Evolutionary conservation across 92 coral and sea anemone genomes (phyloP), one percentile per base, ranked within the genome.

Genomic region (Muricea muricata): DNA sequence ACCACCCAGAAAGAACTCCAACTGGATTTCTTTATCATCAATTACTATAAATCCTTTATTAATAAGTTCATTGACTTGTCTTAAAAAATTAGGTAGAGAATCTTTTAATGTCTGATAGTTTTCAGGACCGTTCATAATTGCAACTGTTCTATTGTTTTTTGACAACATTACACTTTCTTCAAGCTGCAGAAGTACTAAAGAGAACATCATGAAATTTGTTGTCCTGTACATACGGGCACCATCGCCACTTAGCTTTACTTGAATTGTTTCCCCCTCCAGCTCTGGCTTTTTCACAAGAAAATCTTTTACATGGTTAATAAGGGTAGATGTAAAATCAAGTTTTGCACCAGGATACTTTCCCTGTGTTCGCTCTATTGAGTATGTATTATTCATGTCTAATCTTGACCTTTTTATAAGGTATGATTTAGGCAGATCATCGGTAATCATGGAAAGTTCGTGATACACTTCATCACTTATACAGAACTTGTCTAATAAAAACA

Each of bases 161-260:
- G 91, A 73, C 23, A 86, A 88, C 91, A 84, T 88, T 6, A 84
- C 91, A 67, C 56, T 63, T 33, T 85, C 92, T 18, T 77, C 45
- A n/a, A n/a, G n/a, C 40, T 71, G 86, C 39, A 69, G 50, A 2
- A 85, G 58, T 31, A 87, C 71, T 65, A 89, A 89, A 21, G 93
- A 89, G 23, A 89, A 34, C 71, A 81, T 80, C 87, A 89, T 86
- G 41, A 85, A 89, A 39, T 89, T 89, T 10, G 93, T 89, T 14
- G 90, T 61, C 31, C 93, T 21, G 11, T 85, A 67, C 88, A 88
- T 84, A 21, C 47, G 81, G 39, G 85, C 85, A 26, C 91, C 88
- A 84, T 88, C 91, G 15, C 91, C 91, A 84, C 91, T 84, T 24
- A 78, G 30, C 46, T 88, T 78, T 1, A 88, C 80, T 84, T 84